Evolutionary conservation across 2,888 invertebrate species (phyloP).

Genomic region (Melanotus villosus): DNA sequence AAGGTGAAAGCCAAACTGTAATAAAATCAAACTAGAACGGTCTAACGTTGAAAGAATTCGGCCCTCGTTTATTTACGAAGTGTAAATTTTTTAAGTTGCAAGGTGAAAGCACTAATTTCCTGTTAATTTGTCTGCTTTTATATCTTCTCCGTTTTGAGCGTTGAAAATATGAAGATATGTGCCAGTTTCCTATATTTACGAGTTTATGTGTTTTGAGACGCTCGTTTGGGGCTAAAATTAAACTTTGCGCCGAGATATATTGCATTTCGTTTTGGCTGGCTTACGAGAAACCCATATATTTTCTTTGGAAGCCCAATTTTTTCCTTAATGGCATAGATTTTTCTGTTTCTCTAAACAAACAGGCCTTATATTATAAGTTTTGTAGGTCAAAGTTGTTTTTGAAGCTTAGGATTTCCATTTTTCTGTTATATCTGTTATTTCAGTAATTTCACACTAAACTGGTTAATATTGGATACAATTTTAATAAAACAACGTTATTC

Average conservation of each 20-base stretch:
- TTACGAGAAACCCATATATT: neutral
- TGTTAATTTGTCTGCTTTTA: neutral
- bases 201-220: neutral
- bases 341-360: too few relatives aligned
- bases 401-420: neutral
- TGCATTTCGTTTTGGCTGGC: slow-evolving; percentile 4
- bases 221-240: neutral
- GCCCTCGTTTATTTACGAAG: neutral
- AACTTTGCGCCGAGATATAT: slow-evolving; percentile 7
- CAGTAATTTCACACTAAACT: too few relatives aligned
- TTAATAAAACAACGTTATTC: neutral
- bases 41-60: too few relatives aligned
- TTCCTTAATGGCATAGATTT: too few relatives aligned
- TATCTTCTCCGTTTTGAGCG: too few relatives aligned
- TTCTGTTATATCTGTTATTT: neutral
- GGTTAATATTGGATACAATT: neutral
- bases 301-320: neutral
- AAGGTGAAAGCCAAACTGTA: slow-evolving; percentile 6
- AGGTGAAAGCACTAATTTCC: slow-evolving; percentile 6
- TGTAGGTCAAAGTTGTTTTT: neutral
- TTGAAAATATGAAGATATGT: neutral
- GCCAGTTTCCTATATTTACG: slow-evolving; percentile 13
- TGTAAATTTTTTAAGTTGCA: slow-evolving; percentile 1
- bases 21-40: neutral
- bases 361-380: too few relatives aligned